Evolutionary conservation across 2,113 vertebrate species (phyloP), one percentile per base, ranked within the genome.

Genomic region (Toxostoma redivivum): DNA sequence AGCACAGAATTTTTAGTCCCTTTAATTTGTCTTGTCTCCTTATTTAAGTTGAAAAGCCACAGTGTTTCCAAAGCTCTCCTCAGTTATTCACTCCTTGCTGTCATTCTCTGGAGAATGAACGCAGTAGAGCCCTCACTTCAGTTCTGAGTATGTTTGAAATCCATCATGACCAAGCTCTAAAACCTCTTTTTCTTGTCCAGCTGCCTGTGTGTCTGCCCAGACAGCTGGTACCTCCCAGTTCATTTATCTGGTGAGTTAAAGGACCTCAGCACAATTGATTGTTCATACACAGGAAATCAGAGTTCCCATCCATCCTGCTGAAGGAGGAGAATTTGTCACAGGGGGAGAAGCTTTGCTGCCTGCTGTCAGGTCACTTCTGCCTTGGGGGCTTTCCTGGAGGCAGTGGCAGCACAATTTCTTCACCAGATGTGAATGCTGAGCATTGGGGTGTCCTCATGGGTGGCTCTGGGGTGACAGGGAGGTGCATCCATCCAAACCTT

Each of bases 401-500:
- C 45, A n/a, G 28, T 5, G n/a, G 42, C 15, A 6, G 23, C 33
- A 21, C 1, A 2, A 17, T 51, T 50, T 51, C 40, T 47, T 51
- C 19, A 25, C 27, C 40, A 40, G 21, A 9, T 0, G 7, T 7
- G 44, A 42, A 12, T 3, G 40, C 23, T 54, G 77, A 77, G 35
- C 1, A 0, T 5, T 50, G 69, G 3, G 7, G 3, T 73, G 64
- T 51, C 64, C 64, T n/a, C 1, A 0, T 35, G 79, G 65, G 37
- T 78, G 64, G 3, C 57, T 25, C 37, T 40, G 47, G 37, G 35
- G 25, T 14, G n/a, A 58, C 20, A 22, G 35, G 31, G 12, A 38
- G 9, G 28, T 20, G 28, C 2, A 0, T 31, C 56, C 27, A 30
- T 30, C 51, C 51, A 18, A 25, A 44, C 25, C n/a, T 3, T 23